A percentile compares a stretch with the other conserved stretches of the same genome.
Conservation (phyloP, 2,113 vertebrate genomes). For the Catharus fuscescens region DNA sequence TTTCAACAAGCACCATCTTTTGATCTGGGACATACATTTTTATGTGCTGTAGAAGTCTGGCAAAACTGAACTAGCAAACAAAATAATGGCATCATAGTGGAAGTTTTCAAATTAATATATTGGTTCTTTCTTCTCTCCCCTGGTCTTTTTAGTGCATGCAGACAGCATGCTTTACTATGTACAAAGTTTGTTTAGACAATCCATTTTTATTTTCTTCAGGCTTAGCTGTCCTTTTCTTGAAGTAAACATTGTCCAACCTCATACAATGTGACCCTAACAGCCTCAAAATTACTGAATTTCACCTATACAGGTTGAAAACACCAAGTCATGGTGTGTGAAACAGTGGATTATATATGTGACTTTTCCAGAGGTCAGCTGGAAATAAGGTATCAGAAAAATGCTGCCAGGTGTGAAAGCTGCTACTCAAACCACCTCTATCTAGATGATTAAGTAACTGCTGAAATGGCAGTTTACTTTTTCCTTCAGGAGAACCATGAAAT, state of each 20-base stretch:
- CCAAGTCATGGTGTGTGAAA: background rate
- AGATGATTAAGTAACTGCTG: background rate
- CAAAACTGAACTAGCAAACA: background rate
- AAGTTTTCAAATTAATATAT: background rate
- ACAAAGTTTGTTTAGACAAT: background rate
- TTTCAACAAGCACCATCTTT: background rate
- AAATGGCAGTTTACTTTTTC: background rate
- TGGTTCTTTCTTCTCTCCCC: background rate
- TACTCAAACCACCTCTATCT: background rate
- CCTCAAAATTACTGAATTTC: accelerated
- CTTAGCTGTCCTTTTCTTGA: background rate
- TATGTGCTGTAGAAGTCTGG: background rate
- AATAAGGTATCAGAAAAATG: background rate
- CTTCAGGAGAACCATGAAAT: background rate
- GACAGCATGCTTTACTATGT: background rate
- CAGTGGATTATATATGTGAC: background rate
- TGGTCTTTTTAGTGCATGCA: background rate
- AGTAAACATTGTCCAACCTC: background rate
- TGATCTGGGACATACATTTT: background rate
- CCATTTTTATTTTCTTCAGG: background rate
- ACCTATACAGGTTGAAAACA: background rate
- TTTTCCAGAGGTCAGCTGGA: background rate
- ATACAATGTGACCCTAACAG: background rate
- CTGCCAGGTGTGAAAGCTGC: background rate
- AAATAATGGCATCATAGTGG: background rate